Evolutionary conservation across 2,113 vertebrate species (phyloP), one percentile per base, ranked within the genome.

Genomic region (Oryzias woworae): DNA sequence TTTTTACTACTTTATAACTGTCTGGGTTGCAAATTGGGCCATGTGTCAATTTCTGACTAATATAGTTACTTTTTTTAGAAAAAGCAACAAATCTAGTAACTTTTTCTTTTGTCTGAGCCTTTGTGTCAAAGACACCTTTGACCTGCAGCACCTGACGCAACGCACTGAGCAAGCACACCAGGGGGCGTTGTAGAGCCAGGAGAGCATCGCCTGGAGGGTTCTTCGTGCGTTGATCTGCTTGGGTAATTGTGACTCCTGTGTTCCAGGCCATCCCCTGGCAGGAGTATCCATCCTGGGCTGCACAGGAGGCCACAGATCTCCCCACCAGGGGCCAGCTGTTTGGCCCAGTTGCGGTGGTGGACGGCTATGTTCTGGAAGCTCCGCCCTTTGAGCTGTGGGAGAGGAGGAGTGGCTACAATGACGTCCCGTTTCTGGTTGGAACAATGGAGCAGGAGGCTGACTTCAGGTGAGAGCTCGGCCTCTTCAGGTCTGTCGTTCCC

Each of bases 371-470:
- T 24, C 81, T 94, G 4, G 61, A 76, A 7, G 88, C 75, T 18
- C 66, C 89, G 0, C 90, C 91, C 0, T 84, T 92, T 4, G 69
- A 90, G 54, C 47, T 82, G 14, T 92, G 90, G 92, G 83, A 88
- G 72, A 85, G 85, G n/a, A 76, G 72, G 14, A 26, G 18, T 1
- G 20, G 45, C 16, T 73, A 84, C 58, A 92, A 61, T 0, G 91
- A 94, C 3, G 88, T 94, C 22, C 92, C 92, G 0, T 87, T 91
- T 3, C 52, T 94, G 0, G 52, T 93, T 2, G 92, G 93, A 50
- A 92, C 91, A 7, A 90, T 88, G 0, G 83, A 84, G 58, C 93
- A 93, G 70, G 93, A 94, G 72, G 59, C n/a, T 0, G 92, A 94
- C 73, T 92, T 81, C 56, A 75, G 77, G 92, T 92, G 76, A 81